Evolutionary conservation across 1,140 invertebrate species (phyloP).

Genomic region (Pogonognathellus flavescens): DNA sequence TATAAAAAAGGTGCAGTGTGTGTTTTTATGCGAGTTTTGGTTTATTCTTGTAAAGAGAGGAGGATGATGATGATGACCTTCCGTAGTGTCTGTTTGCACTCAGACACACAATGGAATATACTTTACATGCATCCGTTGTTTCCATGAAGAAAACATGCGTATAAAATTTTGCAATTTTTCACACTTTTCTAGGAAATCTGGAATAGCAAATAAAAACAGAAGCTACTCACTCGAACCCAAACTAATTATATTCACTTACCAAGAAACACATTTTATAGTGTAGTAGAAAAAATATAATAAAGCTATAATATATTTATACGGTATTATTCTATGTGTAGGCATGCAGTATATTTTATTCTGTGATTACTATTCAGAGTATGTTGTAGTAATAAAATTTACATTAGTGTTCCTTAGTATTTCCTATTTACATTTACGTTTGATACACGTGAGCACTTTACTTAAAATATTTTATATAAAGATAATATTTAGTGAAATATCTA

Average conservation of each 20-base stretch:
- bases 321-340: no score
- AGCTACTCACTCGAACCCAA: constrained; percentile 15
- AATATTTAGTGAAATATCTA: no score
- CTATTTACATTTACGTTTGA: no score
- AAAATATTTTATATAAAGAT: no score
- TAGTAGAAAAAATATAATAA: no score
- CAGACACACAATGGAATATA: constrained; percentile 22
- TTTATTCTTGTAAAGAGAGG: constrained; percentile 9
- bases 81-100: constrained; percentile 22
- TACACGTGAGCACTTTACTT: no score
- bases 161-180: constrained; percentile 39
- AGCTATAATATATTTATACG: no score
- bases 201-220: neutral
- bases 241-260: constrained; percentile 35
- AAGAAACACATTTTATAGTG: neutral
- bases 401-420: no score
- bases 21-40: neutral
- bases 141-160: constrained; percentile 36
- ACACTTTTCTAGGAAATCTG: constrained; percentile 44
- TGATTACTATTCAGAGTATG: no score
- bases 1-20: no score
- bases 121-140: constrained; percentile 10
- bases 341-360: no score
- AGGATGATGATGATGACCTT: constrained; percentile 32
- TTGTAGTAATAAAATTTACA: no score